A percentile compares a stretch with the other conserved stretches of the same genome.
phyloP scores from a whole-genome alignment of 2,888 invertebrate genomes.

The Ectemnius lituratus region DNA sequence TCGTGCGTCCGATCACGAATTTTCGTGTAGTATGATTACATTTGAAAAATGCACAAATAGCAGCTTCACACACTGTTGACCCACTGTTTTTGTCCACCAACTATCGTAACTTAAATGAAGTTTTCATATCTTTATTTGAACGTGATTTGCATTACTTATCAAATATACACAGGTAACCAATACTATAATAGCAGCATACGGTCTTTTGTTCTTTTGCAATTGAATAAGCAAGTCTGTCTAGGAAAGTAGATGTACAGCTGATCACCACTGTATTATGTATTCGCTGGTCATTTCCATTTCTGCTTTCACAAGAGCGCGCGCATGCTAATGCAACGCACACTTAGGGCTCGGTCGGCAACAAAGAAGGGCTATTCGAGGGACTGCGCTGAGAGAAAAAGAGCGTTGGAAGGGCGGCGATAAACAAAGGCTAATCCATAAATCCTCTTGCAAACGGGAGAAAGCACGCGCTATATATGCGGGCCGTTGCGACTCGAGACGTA shows the following conservation, averaged over 20 bases:
- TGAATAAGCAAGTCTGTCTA: neutral
- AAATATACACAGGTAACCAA: too few relatives aligned
- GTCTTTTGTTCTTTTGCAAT: too few relatives aligned
- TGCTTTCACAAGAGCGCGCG: slow-evolving; percentile 30
- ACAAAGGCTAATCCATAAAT: slow-evolving; percentile 72
- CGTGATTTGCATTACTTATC: too few relatives aligned
- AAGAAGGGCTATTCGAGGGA: slow-evolving; percentile 16
- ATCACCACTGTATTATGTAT: neutral
- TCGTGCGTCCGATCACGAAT: too few relatives aligned
- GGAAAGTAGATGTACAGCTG: neutral
- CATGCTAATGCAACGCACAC: slow-evolving; percentile 39
- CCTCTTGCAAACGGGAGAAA: slow-evolving; percentile 67
- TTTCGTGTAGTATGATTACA: too few relatives aligned
- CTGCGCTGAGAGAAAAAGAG: slow-evolving; percentile 54
- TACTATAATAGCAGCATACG: too few relatives aligned
- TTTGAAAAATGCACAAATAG: too few relatives aligned
- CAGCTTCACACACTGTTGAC: too few relatives aligned
- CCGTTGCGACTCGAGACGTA: slow-evolving; percentile 63
- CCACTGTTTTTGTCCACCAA: too few relatives aligned
- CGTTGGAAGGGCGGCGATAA: slow-evolving; percentile 64
- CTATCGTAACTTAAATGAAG: too few relatives aligned
- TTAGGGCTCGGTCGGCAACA: slow-evolving; percentile 31
- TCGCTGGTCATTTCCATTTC: neutral
- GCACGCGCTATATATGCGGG: slow-evolving; percentile 66
- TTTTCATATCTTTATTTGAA: too few relatives aligned